phyloP scores from a whole-genome alignment of 2,888 invertebrate species.

The Muscina levida region DNA sequence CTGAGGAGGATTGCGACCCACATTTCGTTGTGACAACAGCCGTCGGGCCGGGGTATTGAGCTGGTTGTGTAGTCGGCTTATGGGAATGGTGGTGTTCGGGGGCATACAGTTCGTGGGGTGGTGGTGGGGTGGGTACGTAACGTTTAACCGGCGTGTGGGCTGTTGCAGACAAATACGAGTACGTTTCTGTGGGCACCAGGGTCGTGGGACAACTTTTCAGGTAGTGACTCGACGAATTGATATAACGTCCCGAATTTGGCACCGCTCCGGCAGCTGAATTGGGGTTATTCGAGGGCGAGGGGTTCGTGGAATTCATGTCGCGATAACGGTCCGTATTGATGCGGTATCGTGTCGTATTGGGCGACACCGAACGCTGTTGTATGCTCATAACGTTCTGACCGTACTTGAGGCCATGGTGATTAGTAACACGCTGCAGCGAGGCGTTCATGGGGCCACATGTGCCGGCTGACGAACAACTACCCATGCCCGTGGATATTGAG shows the following conservation, averaged over 20 bases:
- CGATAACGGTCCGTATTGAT: conserved; percentile 75
- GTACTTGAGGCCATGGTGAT: conserved; percentile 49
- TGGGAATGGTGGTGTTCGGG: conserved; percentile 40
- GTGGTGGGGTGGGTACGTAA: conserved; percentile 79
- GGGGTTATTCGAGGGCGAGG: conserved; percentile 41
- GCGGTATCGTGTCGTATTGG: conserved; percentile 75
- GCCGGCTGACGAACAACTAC: conserved; percentile 51
- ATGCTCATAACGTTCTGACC: conserved; percentile 40
- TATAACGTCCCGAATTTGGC: conserved; percentile 67
- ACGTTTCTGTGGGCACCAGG: conserved; percentile 75
- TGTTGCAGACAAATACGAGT: conserved; percentile 77
- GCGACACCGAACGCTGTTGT: conserved; percentile 76
- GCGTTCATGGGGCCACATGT: conserved; percentile 37
- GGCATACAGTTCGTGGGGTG: conserved; percentile 72
- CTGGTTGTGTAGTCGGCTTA: conserved; percentile 55
- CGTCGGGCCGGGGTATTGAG: conserved; percentile 49
- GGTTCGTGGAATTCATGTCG: conserved; percentile 68
- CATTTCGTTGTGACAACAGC: conserved; percentile 46
- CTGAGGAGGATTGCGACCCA: conserved; percentile 33
- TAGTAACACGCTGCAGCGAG: conserved; percentile 34
- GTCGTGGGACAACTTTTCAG: conserved; percentile 70
- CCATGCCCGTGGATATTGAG: conserved; percentile 54
- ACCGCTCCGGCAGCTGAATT: conserved; percentile 34
- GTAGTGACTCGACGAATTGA: conserved; percentile 70
- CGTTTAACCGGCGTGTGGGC: conserved; percentile 80